Evolutionary conservation across 2,888 invertebrate species (phyloP).

Genomic region (Agonopterix subpropinquella): DNA sequence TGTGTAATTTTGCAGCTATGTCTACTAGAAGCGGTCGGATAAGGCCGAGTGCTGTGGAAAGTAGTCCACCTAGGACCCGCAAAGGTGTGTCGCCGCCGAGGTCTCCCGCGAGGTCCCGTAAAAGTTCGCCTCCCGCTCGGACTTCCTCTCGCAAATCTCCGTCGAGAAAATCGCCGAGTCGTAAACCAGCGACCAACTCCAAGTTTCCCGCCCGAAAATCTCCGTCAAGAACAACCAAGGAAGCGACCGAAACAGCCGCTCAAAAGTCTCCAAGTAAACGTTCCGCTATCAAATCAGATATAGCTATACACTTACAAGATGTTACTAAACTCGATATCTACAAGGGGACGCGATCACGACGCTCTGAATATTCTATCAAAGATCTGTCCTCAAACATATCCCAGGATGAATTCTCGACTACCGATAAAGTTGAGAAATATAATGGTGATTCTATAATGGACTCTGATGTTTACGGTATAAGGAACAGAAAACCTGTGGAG

Average conservation of each 20-base stretch:
- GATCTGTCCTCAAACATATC: slow-evolving; percentile 33
- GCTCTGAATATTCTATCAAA: slow-evolving; percentile 50
- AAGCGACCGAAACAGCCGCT: slow-evolving; percentile 24
- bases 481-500: slow-evolving; percentile 44
- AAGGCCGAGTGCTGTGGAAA: slow-evolving; percentile 43
- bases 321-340: slow-evolving; percentile 38
- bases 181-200: slow-evolving; percentile 41
- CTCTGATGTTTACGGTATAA: slow-evolving; percentile 38
- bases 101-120: slow-evolving; percentile 61
- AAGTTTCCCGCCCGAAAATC: slow-evolving; percentile 62
- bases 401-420: slow-evolving; percentile 17
- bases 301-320: slow-evolving; percentile 36
- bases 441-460: slow-evolving; percentile 50
- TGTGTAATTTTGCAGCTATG: slow-evolving; percentile 40
- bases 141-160: slow-evolving; percentile 68
- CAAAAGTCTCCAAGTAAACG: slow-evolving; percentile 54
- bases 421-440: slow-evolving; percentile 27
- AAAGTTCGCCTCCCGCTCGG: slow-evolving; percentile 52
- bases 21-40: slow-evolving; percentile 62
- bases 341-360: slow-evolving; percentile 45
- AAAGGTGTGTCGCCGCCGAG: slow-evolving; percentile 59
- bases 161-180: slow-evolving; percentile 65
- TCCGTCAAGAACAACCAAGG: slow-evolving; percentile 50
- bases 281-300: slow-evolving; percentile 37
- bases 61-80: slow-evolving; percentile 51